Conservation (phyloP, 2,113 vertebrate species). For the Hepsetus odoe region DNA sequence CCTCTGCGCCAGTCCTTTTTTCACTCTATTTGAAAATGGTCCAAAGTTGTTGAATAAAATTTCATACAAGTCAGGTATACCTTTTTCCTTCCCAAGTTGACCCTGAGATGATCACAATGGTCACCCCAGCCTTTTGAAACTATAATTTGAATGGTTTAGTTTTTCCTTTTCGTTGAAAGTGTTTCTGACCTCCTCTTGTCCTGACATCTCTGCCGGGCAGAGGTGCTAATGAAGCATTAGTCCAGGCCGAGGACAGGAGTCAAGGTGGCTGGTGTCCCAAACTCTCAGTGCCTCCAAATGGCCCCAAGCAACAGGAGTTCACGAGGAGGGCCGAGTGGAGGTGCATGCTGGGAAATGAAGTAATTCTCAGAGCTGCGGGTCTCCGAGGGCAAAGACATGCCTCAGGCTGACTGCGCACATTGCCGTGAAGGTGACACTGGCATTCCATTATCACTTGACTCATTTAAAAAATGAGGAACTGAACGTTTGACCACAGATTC, state of each 20-base stretch:
- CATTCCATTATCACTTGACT: conserved; percentile 25
- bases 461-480: conserved; percentile 26
- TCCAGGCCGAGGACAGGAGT: conserved; percentile 11
- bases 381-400: conserved; percentile 46
- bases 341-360: conserved; percentile 54
- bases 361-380: conserved; percentile 14
- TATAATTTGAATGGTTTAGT: too few relatives aligned
- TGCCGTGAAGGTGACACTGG: conserved; percentile 60
- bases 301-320: conserved; percentile 40
- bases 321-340: conserved; percentile 10
- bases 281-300: conserved; percentile 8
- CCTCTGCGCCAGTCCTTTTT: too few relatives aligned
- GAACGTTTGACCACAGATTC: background rate
- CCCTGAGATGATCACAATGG: too few relatives aligned
- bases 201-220: background rate
- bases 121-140: too few relatives aligned
- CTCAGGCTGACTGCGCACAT: conserved; percentile 44
- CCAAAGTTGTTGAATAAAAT: too few relatives aligned
- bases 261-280: conserved; percentile 35
- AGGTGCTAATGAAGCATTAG: conserved; percentile 13
- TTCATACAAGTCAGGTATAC: too few relatives aligned
- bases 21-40: too few relatives aligned
- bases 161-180: background rate
- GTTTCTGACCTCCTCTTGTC: background rate
- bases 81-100: too few relatives aligned